phyloP scores from a whole-genome alignment of 2,797 vertebrate genomes.

The Brachymystax lenok region DNA sequence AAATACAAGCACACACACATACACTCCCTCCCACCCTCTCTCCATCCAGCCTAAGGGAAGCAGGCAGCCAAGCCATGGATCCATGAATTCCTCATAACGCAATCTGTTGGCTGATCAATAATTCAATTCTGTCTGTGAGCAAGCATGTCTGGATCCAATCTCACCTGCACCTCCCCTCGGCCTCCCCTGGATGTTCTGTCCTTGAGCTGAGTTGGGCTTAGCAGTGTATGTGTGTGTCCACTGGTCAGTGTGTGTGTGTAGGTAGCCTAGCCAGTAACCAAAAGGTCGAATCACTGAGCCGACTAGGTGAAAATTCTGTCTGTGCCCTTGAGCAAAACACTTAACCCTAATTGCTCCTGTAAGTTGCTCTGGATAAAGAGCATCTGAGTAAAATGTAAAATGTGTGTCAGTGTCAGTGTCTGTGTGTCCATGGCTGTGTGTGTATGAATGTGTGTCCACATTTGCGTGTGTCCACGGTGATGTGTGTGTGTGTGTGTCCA shows the following conservation, averaged over 20 bases:
- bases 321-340: no score
- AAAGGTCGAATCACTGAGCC: no score
- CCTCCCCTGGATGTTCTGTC: slow-evolving; percentile 59
- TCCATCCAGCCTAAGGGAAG: slow-evolving; percentile 47
- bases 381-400: no score
- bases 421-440: slow-evolving; percentile 28
- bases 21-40: neutral
- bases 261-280: slow-evolving; percentile 4
- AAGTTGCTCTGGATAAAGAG: no score
- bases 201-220: slow-evolving; percentile 52
- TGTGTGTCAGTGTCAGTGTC: slow-evolving; percentile 32
- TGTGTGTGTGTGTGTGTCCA: neutral
- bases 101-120: slow-evolving; percentile 82
- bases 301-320: no score
- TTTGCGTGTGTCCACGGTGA: slow-evolving; percentile 3
- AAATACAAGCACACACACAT: neutral
- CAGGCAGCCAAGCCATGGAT: slow-evolving; percentile 49
- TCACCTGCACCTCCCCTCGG: slow-evolving; percentile 66
- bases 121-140: slow-evolving; percentile 78
- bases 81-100: slow-evolving; percentile 79
- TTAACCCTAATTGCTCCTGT: no score
- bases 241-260: slow-evolving; percentile 14
- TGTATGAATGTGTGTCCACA: neutral
- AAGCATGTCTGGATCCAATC: slow-evolving; percentile 72
- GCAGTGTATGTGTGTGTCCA: slow-evolving; percentile 27